Evolutionary conservation across 37 sponge, comb jelly and placozoan genomes (phyloP).

Genomic region (Cladorhizidae sp.): DNA sequence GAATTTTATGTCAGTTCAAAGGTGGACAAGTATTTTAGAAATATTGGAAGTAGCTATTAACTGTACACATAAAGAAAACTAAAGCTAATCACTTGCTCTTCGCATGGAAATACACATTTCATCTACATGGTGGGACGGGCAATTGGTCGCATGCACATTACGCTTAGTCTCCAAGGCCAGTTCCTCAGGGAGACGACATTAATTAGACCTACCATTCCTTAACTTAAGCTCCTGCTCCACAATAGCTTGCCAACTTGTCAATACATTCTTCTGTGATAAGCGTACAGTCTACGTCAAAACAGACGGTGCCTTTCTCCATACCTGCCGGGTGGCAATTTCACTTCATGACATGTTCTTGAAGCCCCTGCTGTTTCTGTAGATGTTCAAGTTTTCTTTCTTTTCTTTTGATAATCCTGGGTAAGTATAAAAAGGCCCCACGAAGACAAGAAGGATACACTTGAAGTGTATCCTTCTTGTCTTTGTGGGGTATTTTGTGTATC

Average conservation of each 20-base stretch:
- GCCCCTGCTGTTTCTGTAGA: too few species aligned
- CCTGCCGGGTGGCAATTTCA: not conserved
- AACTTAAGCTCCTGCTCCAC: slow-evolving; percentile 83
- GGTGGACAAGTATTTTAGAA: not conserved
- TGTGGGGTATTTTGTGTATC: not conserved
- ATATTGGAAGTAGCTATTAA: too few species aligned
- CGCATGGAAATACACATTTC: too few species aligned
- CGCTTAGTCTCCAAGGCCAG: too few species aligned
- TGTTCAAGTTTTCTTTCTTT: too few species aligned
- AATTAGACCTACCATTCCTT: slow-evolving; percentile 53
- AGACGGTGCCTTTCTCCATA: slow-evolving; percentile 84
- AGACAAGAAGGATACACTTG: not conserved
- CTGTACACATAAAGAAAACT: too few species aligned
- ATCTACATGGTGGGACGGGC: too few species aligned
- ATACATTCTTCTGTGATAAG: slow-evolving; percentile 80
- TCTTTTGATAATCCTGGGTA: too few species aligned
- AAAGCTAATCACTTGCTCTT: too few species aligned
- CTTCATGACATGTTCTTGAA: not conserved
- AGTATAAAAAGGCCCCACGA: too few species aligned
- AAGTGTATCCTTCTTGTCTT: not conserved
- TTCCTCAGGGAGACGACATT: too few species aligned
- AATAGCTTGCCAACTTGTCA: slow-evolving; percentile 76
- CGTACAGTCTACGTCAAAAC: slow-evolving; percentile 98
- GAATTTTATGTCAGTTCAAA: not conserved
- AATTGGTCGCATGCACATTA: too few species aligned